Percentiles rank a stretch among this genome's conserved stretches.
These are phyloP conservation scores for Amphiura filiformis DNA, from an alignment of 35 echinoderm and acorn worm species.

Conservation along the genomic window DNA sequence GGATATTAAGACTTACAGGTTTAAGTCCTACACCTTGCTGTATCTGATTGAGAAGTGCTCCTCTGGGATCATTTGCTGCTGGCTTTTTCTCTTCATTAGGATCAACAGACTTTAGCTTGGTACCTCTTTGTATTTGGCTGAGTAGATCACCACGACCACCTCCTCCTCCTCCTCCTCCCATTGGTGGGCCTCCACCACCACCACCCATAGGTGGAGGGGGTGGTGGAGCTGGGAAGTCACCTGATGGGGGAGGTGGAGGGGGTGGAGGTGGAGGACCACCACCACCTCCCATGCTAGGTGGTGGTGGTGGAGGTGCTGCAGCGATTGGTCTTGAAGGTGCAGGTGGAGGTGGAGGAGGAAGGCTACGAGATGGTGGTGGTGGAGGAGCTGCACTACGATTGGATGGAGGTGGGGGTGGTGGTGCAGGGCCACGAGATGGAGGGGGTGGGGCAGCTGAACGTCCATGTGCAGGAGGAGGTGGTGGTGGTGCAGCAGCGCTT, in stretches of 20 bases:
- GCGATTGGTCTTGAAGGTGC: constrained; percentile 39
- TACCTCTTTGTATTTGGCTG: constrained; percentile 50
- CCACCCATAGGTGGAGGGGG: background rate
- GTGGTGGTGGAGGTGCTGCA: constrained; percentile 32
- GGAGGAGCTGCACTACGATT: constrained; percentile 47
- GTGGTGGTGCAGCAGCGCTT: background rate
- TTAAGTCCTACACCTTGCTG: constrained; percentile 41
- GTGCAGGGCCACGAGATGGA: constrained; percentile 29
- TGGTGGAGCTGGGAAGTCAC: constrained; percentile 21
- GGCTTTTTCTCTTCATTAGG: constrained; percentile 9
- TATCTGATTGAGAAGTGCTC: constrained; percentile 54
- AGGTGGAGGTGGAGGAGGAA: constrained; percentile 31
- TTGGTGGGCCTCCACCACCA: background rate
- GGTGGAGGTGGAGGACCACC: constrained; percentile 35
- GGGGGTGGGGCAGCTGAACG: constrained; percentile 25
- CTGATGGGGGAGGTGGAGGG: constrained; percentile 43
- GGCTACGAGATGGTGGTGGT: constrained; percentile 20
- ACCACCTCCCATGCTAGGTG: constrained; percentile 4
- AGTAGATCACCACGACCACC: constrained; percentile 34
- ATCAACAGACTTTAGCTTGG: constrained; percentile 44
- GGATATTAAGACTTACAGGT: constrained; percentile 31
- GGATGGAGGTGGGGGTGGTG: constrained; percentile 33
- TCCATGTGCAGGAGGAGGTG: background rate
- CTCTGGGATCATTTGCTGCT: constrained; percentile 24
- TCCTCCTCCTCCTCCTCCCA: constrained; percentile 24